Evolutionary conservation across 2,113 vertebrate species (phyloP).

Genomic region (Melanocharis versteri): DNA sequence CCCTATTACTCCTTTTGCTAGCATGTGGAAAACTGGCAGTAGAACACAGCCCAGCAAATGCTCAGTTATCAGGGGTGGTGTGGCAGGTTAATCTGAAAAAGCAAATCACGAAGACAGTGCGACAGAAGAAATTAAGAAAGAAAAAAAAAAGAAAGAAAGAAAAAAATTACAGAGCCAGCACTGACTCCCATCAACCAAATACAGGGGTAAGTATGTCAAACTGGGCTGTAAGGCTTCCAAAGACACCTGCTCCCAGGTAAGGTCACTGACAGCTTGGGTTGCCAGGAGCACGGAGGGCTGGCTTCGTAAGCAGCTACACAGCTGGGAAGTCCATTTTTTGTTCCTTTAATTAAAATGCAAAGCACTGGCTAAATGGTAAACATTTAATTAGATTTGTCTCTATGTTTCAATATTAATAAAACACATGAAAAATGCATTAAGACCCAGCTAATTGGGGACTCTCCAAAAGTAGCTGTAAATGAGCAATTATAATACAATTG

Average conservation of each 20-base stretch:
- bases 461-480: not conserved
- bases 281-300: not conserved
- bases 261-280: not conserved
- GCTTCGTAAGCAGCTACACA: not conserved
- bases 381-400: constrained; percentile 44
- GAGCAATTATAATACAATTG: not conserved
- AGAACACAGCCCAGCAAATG: not conserved
- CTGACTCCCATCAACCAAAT: not conserved
- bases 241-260: not conserved
- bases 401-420: constrained; percentile 46
- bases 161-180: not conserved
- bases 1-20: not conserved
- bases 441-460: not conserved
- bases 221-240: not conserved
- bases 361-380: constrained; percentile 13
- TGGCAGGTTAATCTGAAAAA: not conserved
- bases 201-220: not conserved
- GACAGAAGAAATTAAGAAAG: not conserved
- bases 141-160: too few species aligned
- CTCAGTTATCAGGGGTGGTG: not conserved
- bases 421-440: constrained; percentile 24
- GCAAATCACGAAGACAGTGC: not conserved
- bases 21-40: not conserved
- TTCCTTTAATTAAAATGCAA: constrained; percentile 17
- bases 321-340: not conserved